A percentile compares a stretch with the other conserved stretches of the same genome.
phyloP scores from a whole-genome alignment of 2,113 vertebrate species.

The Bubo scandiacus region DNA sequence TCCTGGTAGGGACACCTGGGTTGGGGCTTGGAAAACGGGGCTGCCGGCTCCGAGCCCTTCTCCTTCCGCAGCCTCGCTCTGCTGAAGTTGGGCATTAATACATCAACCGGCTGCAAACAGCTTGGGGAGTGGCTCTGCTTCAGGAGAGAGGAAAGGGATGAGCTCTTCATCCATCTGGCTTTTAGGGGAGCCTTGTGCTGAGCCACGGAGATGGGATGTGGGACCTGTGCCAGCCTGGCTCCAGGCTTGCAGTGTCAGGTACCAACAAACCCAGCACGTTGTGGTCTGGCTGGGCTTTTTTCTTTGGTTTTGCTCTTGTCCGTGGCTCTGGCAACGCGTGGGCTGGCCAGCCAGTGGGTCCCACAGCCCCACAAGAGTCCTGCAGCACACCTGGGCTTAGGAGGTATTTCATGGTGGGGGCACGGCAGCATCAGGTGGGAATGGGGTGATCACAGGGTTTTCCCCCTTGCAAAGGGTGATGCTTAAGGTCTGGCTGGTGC shows the following conservation, averaged over 20 bases:
- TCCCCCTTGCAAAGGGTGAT: neutral
- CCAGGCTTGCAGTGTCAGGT: fast-evolving
- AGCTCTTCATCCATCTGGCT: neutral
- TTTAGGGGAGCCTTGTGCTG: fast-evolving
- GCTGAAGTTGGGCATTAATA: neutral
- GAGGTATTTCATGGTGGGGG: neutral
- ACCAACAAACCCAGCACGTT: neutral
- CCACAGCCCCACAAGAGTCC: neutral
- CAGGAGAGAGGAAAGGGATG: neutral
- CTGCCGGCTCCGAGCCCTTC: neutral
- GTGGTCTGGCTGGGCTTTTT: neutral
- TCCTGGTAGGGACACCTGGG: neutral
- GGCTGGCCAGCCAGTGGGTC: neutral
- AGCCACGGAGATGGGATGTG: fast-evolving
- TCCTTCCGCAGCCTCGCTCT: neutral
- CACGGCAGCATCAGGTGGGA: fast-evolving
- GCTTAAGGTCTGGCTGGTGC: neutral
- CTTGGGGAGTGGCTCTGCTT: neutral
- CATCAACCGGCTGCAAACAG: neutral
- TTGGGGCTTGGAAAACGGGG: neutral
- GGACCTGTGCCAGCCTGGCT: neutral
- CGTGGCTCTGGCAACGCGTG: neutral
- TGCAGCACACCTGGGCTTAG: neutral
- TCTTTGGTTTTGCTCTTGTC: neutral
- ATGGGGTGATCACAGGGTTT: fast-evolving